phyloP scores from a whole-genome alignment of 1,140 invertebrate genomes.

The Nasonia giraulti region DNA sequence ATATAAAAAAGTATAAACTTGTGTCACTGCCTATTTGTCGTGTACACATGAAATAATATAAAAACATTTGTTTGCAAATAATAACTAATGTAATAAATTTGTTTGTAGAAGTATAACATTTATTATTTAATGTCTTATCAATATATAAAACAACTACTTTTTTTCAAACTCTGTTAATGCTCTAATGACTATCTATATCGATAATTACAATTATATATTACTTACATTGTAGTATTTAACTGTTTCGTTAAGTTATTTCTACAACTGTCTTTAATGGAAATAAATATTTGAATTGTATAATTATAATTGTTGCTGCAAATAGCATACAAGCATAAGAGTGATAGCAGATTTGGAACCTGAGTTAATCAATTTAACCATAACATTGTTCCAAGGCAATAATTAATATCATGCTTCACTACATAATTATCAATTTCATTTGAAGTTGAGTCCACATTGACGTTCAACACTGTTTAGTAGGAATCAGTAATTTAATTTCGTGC shows the following conservation, averaged over 20 bases:
- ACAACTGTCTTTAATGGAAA: constrained; percentile 22
- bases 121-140: constrained; percentile 48
- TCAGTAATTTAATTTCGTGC: constrained; percentile 48
- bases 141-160: constrained; percentile 47
- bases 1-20: constrained; percentile 14
- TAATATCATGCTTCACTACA: constrained; percentile 23
- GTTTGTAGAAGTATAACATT: constrained; percentile 43
- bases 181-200: constrained; percentile 48
- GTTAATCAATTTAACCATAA: not conserved
- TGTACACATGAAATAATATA: constrained; percentile 43
- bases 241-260: constrained; percentile 43
- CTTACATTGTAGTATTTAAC: constrained; percentile 34
- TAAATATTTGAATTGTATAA: constrained; percentile 38
- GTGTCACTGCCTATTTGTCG: constrained; percentile 19
- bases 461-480: constrained; percentile 42
- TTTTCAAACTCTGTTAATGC: constrained; percentile 34
- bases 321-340: constrained; percentile 20
- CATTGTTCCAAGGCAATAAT: constrained; percentile 4
- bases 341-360: constrained; percentile 21
- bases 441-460: constrained; percentile 20
- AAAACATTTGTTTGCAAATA: constrained; percentile 35
- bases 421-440: constrained; percentile 38
- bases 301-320: constrained; percentile 26
- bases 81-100: constrained; percentile 47
- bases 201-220: constrained; percentile 43